Evolutionary conservation across 2,113 vertebrate species (phyloP).

Genomic region (Raja brachyura): DNA sequence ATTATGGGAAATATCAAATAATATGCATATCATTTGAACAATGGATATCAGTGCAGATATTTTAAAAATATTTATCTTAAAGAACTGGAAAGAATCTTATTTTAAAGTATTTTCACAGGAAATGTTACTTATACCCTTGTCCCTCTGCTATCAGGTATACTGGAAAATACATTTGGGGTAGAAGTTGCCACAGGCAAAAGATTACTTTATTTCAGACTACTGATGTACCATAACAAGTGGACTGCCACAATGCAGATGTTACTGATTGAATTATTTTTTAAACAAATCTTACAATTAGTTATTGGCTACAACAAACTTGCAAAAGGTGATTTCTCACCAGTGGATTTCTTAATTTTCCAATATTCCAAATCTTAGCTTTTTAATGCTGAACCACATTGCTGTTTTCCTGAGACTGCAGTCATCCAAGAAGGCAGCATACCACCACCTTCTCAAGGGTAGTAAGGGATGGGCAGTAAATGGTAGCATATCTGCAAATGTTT

Average conservation of each 20-base stretch:
- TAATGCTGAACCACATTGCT: not conserved
- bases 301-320: not conserved
- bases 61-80: not conserved
- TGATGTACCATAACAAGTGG: not conserved
- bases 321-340: not conserved
- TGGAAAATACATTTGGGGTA: not conserved
- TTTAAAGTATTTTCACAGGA: not conserved
- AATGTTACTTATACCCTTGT: not conserved
- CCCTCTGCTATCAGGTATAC: not conserved
- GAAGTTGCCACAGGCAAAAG: not conserved
- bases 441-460: no score
- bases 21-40: no score
- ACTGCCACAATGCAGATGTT: not conserved
- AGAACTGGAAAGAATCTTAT: not conserved
- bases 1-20: no score
- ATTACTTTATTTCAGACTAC: not conserved
- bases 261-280: not conserved
- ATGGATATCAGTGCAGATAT: no score
- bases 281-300: not conserved
- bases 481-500: no score
- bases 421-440: no score
- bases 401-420: no score
- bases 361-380: not conserved
- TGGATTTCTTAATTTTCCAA: not conserved
- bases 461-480: no score